Conservation (phyloP, 1,140 invertebrate species). For the Pygmarrhopalites habei region DNA sequence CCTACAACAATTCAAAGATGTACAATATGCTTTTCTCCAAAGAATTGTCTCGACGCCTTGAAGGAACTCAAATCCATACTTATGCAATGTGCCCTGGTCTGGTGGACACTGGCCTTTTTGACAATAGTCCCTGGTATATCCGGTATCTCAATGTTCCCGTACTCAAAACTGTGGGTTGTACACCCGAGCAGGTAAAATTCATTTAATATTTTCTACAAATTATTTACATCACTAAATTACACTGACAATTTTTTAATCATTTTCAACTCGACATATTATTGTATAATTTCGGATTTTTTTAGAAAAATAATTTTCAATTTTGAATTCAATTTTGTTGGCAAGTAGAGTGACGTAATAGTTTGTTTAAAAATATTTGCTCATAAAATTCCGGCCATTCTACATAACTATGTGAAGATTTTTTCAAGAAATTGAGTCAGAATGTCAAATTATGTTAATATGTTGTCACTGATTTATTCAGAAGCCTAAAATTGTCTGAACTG, state of each 20-base stretch:
- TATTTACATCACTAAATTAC: neutral
- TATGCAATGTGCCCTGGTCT: slow-evolving; percentile 51
- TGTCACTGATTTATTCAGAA: too few species aligned
- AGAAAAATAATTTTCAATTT: neutral
- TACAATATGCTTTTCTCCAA: slow-evolving; percentile 43
- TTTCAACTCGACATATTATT: neutral
- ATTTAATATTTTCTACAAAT: neutral
- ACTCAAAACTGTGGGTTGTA: neutral
- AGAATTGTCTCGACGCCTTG: slow-evolving; percentile 41
- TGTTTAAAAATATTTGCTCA: too few species aligned
- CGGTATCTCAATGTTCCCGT: too few species aligned
- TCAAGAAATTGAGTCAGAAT: neutral
- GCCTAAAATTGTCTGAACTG: too few species aligned
- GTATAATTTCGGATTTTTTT: neutral
- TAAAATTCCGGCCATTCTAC: too few species aligned
- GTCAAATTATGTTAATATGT: too few species aligned
- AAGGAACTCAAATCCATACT: slow-evolving; percentile 44
- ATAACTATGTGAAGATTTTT: too few species aligned
- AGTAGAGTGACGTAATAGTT: too few species aligned
- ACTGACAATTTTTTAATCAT: neutral
- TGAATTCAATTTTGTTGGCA: too few species aligned
- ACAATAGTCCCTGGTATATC: neutral
- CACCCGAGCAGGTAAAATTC: slow-evolving; percentile 32
- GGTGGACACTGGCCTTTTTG: slow-evolving; percentile 42
- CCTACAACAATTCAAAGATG: slow-evolving; percentile 47